Evolutionary conservation across 1,140 invertebrate genomes (phyloP), one percentile per base, ranked within the genome.

Genomic region (Drosophila kurseongensis): DNA sequence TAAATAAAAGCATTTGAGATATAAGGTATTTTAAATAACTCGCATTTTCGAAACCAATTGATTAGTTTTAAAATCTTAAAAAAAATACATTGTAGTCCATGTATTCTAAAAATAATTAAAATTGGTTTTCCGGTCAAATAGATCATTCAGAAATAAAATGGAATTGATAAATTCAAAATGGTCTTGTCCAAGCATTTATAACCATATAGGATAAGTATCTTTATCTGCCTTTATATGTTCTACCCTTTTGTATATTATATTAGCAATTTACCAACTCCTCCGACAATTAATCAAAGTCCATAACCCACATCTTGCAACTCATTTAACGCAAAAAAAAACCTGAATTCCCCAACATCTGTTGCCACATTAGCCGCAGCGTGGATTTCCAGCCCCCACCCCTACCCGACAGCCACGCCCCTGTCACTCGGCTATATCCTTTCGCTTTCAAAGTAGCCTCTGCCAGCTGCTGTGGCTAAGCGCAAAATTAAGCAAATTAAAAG

Each of bases 401-500:
- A 6, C 10, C 38, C 38, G 36, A 16, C n/a, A n/a, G 9, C 45
- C n/a, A 18, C 65, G 12, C n/a, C 59, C 61, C 47, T 52, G 60
- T 44, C 61, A 54, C 29, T 44, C 61, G 32, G 5, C 47, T 4
- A 10, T 40, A 72, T 60, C 57, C 52, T 76, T 58, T 84, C 60
- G 79, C 78, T 77, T 66, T 71, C 65, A 78, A 85, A 86, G 82
- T 85, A 75, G 62, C 63, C 47, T 36, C 59, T 67, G 61, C 58
- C 80, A 59, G 81, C 58, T 73, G 62, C 73, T 84, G 82, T 52
- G 82, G 82, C 82, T 86, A 88, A 86, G 82, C 82, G 76, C 80
- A 89, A 88, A 88, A 88, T 88, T 88, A 88, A 88, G 83, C 84
- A 89, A 88, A 88, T 88, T 88, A 88, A 88, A 88, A 89, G 80